A percentile compares a stretch with the other conserved stretches of the same genome.
Conservation (phyloP, 2,113 vertebrate genomes). For the Clarias batrachus region DNA sequence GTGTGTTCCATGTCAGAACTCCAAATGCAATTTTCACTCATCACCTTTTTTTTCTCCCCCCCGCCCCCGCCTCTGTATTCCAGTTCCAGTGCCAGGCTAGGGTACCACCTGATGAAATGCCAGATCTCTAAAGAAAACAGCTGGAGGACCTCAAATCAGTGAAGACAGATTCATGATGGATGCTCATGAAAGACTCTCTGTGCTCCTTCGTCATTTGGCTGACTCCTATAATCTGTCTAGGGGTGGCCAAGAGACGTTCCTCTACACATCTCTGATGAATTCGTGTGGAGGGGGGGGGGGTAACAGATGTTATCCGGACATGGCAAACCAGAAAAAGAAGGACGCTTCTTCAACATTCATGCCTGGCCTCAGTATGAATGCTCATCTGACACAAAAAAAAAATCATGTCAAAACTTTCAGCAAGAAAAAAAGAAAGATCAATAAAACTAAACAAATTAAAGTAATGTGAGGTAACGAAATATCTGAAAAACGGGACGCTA, state of each 20-base stretch:
- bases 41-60: background rate
- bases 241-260: slow-evolving; percentile 28
- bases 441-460: background rate
- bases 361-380: background rate
- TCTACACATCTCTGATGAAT: slow-evolving; percentile 34
- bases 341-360: background rate
- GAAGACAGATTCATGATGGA: slow-evolving; percentile 43
- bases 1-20: background rate
- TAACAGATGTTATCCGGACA: slow-evolving; percentile 31
- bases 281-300: background rate
- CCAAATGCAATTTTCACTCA: slow-evolving; percentile 35
- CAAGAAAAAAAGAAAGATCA: background rate
- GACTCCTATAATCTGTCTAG: slow-evolving; percentile 22
- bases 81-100: background rate
- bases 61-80: background rate
- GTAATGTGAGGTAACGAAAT: background rate
- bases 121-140: slow-evolving; percentile 45
- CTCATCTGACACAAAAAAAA: background rate
- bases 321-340: background rate
- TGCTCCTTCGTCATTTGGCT: slow-evolving; percentile 29
- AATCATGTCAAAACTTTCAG: slow-evolving; percentile 1
- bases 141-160: slow-evolving; percentile 30
- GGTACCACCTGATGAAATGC: slow-evolving; percentile 42
- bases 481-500: background rate
- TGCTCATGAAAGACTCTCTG: slow-evolving; percentile 32